Evolutionary conservation across 2,888 invertebrate species (phyloP).

Genomic region (Homarus gammarus): DNA sequence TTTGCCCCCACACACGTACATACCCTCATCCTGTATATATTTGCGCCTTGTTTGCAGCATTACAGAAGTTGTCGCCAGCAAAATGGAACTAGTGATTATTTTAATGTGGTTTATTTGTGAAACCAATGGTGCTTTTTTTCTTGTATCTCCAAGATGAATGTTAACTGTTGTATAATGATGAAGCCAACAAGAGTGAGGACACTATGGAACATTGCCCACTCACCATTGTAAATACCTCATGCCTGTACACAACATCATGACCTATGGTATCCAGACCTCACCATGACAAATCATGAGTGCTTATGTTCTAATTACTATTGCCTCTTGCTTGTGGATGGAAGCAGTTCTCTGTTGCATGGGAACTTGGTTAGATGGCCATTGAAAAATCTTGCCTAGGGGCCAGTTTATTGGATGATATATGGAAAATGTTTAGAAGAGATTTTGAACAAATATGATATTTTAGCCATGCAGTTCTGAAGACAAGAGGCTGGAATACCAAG

Average conservation of each 20-base stretch:
- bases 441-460: not conserved
- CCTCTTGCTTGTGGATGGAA: slow-evolving; percentile 59
- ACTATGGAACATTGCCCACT: slow-evolving; percentile 54
- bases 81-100: slow-evolving; percentile 70
- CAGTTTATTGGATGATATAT: not conserved
- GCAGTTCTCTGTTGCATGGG: slow-evolving; percentile 28
- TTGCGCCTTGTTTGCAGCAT: slow-evolving; percentile 70
- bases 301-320: slow-evolving; percentile 41
- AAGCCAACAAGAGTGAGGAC: slow-evolving; percentile 57
- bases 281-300: slow-evolving; percentile 67
- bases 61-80: slow-evolving; percentile 66
- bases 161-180: slow-evolving; percentile 65
- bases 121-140: slow-evolving; percentile 75
- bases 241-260: slow-evolving; percentile 61
- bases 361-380: slow-evolving; percentile 30
- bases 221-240: slow-evolving; percentile 72
- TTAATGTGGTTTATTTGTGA: slow-evolving; percentile 72
- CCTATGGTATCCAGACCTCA: slow-evolving; percentile 59
- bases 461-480: not conserved
- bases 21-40: slow-evolving; percentile 59
- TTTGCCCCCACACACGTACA: slow-evolving; percentile 69
- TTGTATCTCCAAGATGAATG: slow-evolving; percentile 60
- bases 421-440: slow-evolving; percentile 18
- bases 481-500: slow-evolving; percentile 8
- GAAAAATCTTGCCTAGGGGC: not conserved